Base-by-base conservation (phyloP, 2,888 invertebrate species). In the Lycaena phlaeas region DNA sequence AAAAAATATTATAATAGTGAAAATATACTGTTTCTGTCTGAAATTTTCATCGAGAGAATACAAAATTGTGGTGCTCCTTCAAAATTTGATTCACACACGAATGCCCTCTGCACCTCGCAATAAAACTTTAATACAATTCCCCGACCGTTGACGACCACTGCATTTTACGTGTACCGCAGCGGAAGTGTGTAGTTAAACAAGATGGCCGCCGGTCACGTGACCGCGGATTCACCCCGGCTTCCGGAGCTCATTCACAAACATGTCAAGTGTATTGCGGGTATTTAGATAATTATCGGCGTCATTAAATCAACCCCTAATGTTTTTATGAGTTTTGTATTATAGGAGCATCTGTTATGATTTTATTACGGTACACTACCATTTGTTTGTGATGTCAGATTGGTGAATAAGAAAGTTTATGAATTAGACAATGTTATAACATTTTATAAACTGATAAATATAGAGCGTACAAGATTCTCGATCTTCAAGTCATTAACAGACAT, bases 171-270 rank as follows among this genome's bases (percentile, higher is more conserved):
- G 59, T 57, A 48, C 54, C 53, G 62, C 49, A 47, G 62, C 79
- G 82, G 82, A 81, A 78, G 72, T 71, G 61, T 56, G 64, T 75
- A 71, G 73, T 79, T 75, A 72, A 67, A 68, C 78, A 82, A 81
- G 74, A 81, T 81, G 78, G 81, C 77, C 53, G 70, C 55, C 53
- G 68, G 72, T 76, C 77, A 78, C 79, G 79, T 79, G 76, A 74
- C 78, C 69, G 51, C 62, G 77, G 81, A 81, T 81, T 69, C 82
- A 79, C 79, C 77, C 75, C 68, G 68, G 57, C 69, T 78, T 82
- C 79, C 78, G 78, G 75, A 51, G 54, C 53, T 64, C 64, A 65
- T 69, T 67, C 60, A 63, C 61, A 68, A 71, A 70, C 72, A 73
- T 72, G 75, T 78, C 79, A 75, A 79, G 81, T 79, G 77, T 64